phyloP scores from a whole-genome alignment of 2,888 invertebrate genomes.

The Ochropleura plecta region DNA sequence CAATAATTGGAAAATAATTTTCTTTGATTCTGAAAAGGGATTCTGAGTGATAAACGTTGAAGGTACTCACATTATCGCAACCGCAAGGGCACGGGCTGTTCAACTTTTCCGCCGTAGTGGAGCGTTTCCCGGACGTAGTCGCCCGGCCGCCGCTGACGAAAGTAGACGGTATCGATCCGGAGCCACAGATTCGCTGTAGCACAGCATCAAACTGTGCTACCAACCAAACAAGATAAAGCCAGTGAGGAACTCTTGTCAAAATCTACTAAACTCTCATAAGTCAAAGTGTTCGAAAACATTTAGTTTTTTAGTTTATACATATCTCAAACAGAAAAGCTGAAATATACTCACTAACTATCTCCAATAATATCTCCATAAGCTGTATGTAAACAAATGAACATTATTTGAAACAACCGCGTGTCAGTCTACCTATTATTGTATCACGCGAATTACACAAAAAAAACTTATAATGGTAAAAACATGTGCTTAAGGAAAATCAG shows the following conservation, averaged over 20 bases:
- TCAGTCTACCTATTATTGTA: background rate
- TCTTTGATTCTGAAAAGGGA: background rate
- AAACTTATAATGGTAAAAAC: background rate
- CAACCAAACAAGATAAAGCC: constrained; percentile 2
- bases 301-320: background rate
- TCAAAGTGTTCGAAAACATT: too few relatives aligned
- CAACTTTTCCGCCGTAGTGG: background rate
- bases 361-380: background rate
- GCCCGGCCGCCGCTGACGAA: background rate
- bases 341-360: background rate
- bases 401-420: background rate
- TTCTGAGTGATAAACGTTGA: background rate
- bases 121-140: background rate
- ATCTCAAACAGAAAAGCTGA: background rate
- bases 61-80: constrained; percentile 4
- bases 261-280: constrained; percentile 4
- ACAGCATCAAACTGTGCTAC: constrained; percentile 6
- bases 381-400: background rate
- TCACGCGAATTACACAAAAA: background rate
- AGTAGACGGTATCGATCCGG: constrained; percentile 8
- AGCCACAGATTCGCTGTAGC: background rate
- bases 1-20: background rate
- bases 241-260: constrained; percentile 3
- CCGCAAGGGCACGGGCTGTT: background rate
- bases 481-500: background rate